A percentile compares a stretch with the other conserved stretches of the same genome.
phyloP scores from a whole-genome alignment of 2,888 invertebrate genomes.

The Carcina quercana region DNA sequence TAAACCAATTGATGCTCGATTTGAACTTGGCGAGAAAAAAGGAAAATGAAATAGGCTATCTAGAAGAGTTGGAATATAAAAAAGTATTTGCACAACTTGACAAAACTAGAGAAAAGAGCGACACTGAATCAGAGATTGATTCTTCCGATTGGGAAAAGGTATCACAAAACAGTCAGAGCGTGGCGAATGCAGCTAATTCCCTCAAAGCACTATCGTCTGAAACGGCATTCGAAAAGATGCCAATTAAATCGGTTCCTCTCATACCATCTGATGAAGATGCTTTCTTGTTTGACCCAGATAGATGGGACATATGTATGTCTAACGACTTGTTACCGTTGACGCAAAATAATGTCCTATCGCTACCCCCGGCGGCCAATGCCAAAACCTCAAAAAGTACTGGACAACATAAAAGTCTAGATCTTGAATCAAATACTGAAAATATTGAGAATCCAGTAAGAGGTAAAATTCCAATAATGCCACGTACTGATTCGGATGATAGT shows the following conservation, averaged over 20 bases:
- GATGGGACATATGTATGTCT: too few species aligned
- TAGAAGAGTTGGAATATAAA: conserved; percentile 27
- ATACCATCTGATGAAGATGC: conserved; percentile 39
- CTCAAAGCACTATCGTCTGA: conserved; percentile 8
- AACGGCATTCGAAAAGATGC: conserved; percentile 20
- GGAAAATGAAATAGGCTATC: conserved; percentile 33
- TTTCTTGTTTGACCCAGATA: too few species aligned
- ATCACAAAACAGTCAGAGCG: conserved; percentile 1
- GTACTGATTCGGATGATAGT: too few species aligned
- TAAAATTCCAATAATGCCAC: too few species aligned
- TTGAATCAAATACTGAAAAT: too few species aligned
- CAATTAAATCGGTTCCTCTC: conserved; percentile 40
- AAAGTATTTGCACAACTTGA: conserved; percentile 7
- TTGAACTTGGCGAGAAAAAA: conserved; percentile 55
- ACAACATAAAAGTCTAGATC: too few species aligned
- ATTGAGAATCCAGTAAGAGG: too few species aligned
- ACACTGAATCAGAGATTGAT: too few species aligned
- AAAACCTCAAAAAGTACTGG: too few species aligned
- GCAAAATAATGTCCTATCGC: too few species aligned
- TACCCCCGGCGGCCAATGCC: too few species aligned
- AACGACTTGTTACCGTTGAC: too few species aligned
- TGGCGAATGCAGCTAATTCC: background rate
- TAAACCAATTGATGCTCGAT: conserved; percentile 68
- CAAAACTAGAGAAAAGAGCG: conserved; percentile 16
- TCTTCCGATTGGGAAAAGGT: conserved; percentile 20